A percentile compares a stretch with the other conserved stretches of the same genome.
These are phyloP conservation scores for Agrochola lychnidis DNA, from an alignment of 2,888 invertebrate species.

Conservation along the genomic window DNA sequence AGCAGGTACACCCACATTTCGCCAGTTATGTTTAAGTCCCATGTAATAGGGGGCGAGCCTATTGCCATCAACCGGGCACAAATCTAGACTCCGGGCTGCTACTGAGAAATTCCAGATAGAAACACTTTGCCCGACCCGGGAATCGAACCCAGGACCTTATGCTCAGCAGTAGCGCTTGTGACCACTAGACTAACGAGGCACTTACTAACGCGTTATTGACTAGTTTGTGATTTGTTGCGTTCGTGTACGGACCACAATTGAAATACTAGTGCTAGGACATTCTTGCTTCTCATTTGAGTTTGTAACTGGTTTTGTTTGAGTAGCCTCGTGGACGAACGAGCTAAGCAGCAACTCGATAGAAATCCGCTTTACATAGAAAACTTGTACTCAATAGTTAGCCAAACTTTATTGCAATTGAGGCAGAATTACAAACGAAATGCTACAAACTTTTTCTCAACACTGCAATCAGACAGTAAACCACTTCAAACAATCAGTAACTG, in stretches of 20 bases:
- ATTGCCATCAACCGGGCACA: no score
- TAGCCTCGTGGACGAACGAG: neutral
- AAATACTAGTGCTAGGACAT: neutral
- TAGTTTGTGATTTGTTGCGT: neutral
- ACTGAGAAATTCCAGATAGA: no score
- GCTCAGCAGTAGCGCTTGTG: no score
- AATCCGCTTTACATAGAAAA: conserved; percentile 53
- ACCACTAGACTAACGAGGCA: no score
- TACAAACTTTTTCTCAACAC: conserved; percentile 34
- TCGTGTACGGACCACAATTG: neutral
- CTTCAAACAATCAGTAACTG: conserved; percentile 44
- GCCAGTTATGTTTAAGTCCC: no score
- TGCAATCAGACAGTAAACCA: conserved; percentile 23
- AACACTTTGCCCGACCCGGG: no score
- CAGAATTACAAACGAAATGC: conserved; percentile 25
- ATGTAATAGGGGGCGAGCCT: no score
- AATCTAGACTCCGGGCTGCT: no score
- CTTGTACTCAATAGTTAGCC: conserved; percentile 17
- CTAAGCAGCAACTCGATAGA: conserved; percentile 34
- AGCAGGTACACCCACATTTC: no score
- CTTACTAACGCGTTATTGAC: no score
- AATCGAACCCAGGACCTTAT: no score
- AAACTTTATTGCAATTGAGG: conserved; percentile 33
- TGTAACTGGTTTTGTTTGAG: neutral
- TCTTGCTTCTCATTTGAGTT: neutral